Evolutionary conservation across 2,888 invertebrate species (phyloP), one percentile per base, ranked within the genome.

Genomic region (Onchidella celtica): DNA sequence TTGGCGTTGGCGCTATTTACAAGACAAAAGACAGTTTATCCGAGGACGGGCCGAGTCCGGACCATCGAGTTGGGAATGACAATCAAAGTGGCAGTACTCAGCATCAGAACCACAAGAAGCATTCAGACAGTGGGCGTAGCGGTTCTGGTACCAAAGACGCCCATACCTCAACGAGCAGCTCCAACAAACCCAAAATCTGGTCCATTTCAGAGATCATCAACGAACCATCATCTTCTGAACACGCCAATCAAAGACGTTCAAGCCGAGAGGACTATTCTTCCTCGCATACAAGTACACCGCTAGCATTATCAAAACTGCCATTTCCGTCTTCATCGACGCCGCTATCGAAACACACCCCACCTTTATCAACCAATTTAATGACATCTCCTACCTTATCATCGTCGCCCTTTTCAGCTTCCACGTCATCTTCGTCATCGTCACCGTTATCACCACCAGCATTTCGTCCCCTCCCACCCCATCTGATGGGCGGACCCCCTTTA

Each of bases 191-290:
- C 61, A 83, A 78, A 40, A 83, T 83, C 61, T 83, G 83, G 83
- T 83, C 83, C 38, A 81, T 83, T 21, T 83, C 81, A 0, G 81
- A 83, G 57, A 81, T 83, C 61, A 83, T 83, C 69, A 73, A 65
- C 32, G 29, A 34, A 3, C 32, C 82, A 6, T 78, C 61, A 9
- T 14, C 77, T 1, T 17, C 77, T 9, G 2, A 73, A 0, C 40
- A 59, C 1, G 66, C 36, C 11, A 38, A n/a, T 2, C 73, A n/a
- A 11, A 24, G 38, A 36, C 59, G n/a, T n/a, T 3, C 36, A 0
- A 57, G 29, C 1, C 4, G 70, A 1, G 24, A 1, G 17, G 0
- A 29, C 2, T 0, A 0, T 1, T 11, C 4, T 6, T 21, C 61
- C 36, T 21, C 27, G 34, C 61, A 59, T 1, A 36, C 61, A 11